Base-by-base conservation (phyloP, 2,797 vertebrate species). In the Lates japonicus region DNA sequence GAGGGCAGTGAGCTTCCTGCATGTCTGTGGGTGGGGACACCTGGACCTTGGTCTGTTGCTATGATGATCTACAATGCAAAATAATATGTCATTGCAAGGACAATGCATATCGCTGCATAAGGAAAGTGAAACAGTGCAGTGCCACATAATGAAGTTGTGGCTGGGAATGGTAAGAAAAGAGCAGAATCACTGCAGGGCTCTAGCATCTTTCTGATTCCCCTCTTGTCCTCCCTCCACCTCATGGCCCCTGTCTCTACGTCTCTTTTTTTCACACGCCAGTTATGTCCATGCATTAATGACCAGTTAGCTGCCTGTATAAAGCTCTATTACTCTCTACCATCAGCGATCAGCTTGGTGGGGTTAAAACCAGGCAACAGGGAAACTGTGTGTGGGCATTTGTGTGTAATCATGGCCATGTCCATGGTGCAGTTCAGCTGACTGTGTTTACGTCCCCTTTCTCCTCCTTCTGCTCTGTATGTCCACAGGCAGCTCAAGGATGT, bases 401-500 rank as follows among this genome's bases (percentile, higher is more conserved):
- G 84, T 91, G 83, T 81, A 85, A 92, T 88, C 77, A 72, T 39
- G 76, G 69, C 69, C 78, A 76, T 82, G 83, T 86, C 81, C 76
- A 67, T 71, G 77, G 72, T 82, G 84, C 78, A 78, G 83, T 81
- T 90, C 74, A 87, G 74, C 70, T 82, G 85, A 87, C 74, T 83
- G 73, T 84, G 80, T 90, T 87, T 85, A 85, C 14, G 65, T 84
- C 78, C 69, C 19, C 67, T 54, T 85, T 69, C 77, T 85, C 81
- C 72, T 86, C 78, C 65, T 89, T 33, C 81, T 77, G 68, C 78
- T 90, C 76, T 87, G 78, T 84, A 80, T 91, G 88, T 93, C 86
- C 84, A 92, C 94, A 96, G 96, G 95, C 96, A 95, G 87, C 95
- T 95, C 94, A 95, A 96, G 81, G 83, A 85, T 80, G 75, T 88